Evolutionary conservation across 1,140 invertebrate genomes (phyloP).

Genomic region (Grapholita molesta): DNA sequence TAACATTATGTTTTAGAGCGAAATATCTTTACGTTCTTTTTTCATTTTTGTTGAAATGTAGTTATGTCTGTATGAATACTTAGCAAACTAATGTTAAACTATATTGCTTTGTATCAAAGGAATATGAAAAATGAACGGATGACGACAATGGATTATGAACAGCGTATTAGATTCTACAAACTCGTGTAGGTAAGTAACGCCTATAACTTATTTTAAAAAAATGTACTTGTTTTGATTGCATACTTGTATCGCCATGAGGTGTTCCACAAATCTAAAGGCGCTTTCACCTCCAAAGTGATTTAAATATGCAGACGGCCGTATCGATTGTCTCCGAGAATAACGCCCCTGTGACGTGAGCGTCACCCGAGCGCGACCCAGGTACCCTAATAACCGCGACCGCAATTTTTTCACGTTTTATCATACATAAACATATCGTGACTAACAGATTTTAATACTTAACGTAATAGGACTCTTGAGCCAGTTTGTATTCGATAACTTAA

Average conservation of each 20-base stretch:
- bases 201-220: constrained; percentile 19
- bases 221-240: neutral
- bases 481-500: no score
- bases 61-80: no score
- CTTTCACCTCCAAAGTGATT: constrained; percentile 55
- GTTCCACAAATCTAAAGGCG: constrained; percentile 25
- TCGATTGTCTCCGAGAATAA: constrained; percentile 75
- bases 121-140: no score
- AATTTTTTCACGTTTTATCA: neutral
- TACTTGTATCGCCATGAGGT: constrained; percentile 20
- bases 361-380: constrained; percentile 14
- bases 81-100: no score
- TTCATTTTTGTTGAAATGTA: no score
- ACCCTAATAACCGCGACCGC: neutral
- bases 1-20: neutral
- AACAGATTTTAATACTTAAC: no score
- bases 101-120: no score
- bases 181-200: no score
- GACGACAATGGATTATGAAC: no score
- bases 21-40: no score
- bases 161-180: no score
- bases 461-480: no score
- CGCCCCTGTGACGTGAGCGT: constrained; percentile 45
- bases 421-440: neutral
- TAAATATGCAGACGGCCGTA: constrained; percentile 71